These are phyloP conservation scores for Loxodonta africana DNA, from an alignment of 2,113 vertebrate genomes.

Conservation along the genomic window DNA sequence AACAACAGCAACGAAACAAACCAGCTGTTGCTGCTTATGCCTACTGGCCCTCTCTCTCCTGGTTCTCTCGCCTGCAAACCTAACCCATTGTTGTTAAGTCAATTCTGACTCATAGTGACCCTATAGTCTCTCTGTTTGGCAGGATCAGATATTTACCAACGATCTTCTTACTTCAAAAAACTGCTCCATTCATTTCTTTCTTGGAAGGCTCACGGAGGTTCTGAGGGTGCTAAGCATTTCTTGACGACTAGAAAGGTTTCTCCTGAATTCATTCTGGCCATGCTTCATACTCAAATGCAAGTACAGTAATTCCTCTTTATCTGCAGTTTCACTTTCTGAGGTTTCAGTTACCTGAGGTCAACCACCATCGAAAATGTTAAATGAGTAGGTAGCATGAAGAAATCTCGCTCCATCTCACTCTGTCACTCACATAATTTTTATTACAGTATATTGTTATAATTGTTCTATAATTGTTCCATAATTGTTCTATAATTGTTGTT, in stretches of 20 bases:
- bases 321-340: too few species aligned
- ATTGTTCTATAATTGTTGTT: too few species aligned
- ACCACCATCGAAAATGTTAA: too few species aligned
- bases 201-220: constrained; percentile 34
- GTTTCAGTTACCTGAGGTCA: too few species aligned
- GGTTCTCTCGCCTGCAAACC: background rate
- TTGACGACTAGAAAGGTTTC: background rate
- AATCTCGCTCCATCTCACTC: too few species aligned
- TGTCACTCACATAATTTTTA: too few species aligned
- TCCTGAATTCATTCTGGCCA: constrained; percentile 42
- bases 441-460: too few species aligned
- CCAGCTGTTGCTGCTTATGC: background rate
- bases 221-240: constrained; percentile 22
- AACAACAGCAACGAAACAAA: background rate
- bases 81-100: too few species aligned
- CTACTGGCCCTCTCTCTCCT: background rate
- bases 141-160: constrained; percentile 54
- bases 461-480: too few species aligned
- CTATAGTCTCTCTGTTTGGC: constrained; percentile 49
- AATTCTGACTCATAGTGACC: too few species aligned
- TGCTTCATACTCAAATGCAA: constrained; percentile 27
- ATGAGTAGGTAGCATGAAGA: too few species aligned
- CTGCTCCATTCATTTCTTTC: background rate
- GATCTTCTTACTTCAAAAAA: constrained; percentile 35
- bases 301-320: too few species aligned